These are phyloP conservation scores for Patella caerulea DNA, from an alignment of 2,888 invertebrate species.

Conservation along the genomic window DNA sequence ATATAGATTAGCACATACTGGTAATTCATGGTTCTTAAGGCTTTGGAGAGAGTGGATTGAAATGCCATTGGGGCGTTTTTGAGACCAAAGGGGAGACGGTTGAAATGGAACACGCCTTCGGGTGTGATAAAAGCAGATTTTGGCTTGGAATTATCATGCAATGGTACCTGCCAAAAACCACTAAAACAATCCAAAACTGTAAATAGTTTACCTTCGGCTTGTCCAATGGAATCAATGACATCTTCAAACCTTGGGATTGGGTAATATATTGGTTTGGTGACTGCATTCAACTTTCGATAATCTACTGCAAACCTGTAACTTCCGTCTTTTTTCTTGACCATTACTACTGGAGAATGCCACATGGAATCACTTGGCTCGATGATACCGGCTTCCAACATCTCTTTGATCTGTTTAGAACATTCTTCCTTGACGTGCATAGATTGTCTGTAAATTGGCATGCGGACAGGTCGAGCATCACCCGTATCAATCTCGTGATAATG, in stretches of 20 bases:
- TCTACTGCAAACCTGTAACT: constrained; percentile 40
- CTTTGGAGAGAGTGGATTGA: constrained; percentile 32
- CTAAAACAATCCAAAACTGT: constrained; percentile 32
- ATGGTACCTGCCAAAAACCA: constrained; percentile 33
- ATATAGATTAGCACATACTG: constrained; percentile 41
- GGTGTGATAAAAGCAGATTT: constrained; percentile 37
- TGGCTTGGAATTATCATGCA: constrained; percentile 27
- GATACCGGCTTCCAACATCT: constrained; percentile 32
- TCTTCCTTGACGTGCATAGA: constrained; percentile 24
- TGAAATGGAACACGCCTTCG: constrained; percentile 35
- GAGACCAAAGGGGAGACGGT: constrained; percentile 42
- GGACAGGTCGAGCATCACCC: constrained; percentile 29
- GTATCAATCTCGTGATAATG: constrained; percentile 39
- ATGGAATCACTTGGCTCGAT: not conserved
- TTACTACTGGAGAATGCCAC: constrained; percentile 39
- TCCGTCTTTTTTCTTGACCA: constrained; percentile 36
- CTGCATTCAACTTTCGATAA: constrained; percentile 33
- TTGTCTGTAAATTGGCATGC: constrained; percentile 29
- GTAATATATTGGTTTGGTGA: constrained; percentile 33
- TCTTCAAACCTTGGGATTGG: constrained; percentile 37
- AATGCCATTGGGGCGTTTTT: constrained; percentile 37
- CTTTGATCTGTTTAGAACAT: constrained; percentile 32
- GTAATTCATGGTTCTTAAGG: constrained; percentile 38
- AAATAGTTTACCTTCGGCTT: constrained; percentile 27
- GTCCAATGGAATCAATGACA: constrained; percentile 34